Conservation (phyloP, 2,113 vertebrate genomes). For the Phyllostomus hastatus region DNA sequence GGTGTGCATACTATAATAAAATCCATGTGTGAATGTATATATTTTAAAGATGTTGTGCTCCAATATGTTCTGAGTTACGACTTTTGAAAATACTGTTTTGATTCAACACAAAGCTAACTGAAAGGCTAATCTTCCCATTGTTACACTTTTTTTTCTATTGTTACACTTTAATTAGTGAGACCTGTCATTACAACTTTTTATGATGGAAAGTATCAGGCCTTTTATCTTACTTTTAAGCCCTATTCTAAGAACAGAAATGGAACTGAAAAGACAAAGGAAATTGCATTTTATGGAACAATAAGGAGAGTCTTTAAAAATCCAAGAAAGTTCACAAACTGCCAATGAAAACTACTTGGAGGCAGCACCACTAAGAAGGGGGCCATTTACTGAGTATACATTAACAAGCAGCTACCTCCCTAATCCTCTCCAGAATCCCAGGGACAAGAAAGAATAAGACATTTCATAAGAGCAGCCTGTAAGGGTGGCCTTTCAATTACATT, state of each 20-base stretch:
- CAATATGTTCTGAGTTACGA: slow-evolving; percentile 68
- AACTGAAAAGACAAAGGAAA: slow-evolving; percentile 68
- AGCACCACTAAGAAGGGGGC: slow-evolving; percentile 5
- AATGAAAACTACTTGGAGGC: slow-evolving; percentile 34
- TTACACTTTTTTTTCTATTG: slow-evolving; percentile 52
- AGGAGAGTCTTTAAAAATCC: slow-evolving; percentile 70
- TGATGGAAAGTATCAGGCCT: slow-evolving; percentile 65
- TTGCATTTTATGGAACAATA: slow-evolving; percentile 67
- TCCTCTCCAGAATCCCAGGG: slow-evolving; percentile 15
- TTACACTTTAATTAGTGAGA: slow-evolving; percentile 69
- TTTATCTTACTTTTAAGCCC: slow-evolving; percentile 68
- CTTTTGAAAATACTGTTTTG: slow-evolving; percentile 59
- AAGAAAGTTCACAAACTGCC: slow-evolving; percentile 60
- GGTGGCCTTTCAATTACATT: not conserved
- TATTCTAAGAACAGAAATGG: slow-evolving; percentile 61
- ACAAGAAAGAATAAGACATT: slow-evolving; percentile 16
- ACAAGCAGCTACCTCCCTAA: not conserved
- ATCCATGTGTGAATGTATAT: slow-evolving; percentile 65
- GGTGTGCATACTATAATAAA: slow-evolving; percentile 61
- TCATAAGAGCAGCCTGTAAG: not conserved
- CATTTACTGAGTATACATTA: not conserved
- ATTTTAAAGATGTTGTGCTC: slow-evolving; percentile 69
- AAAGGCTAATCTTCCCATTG: slow-evolving; percentile 67
- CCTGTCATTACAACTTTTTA: slow-evolving; percentile 70
- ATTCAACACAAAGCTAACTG: slow-evolving; percentile 47